A percentile compares a stretch with the other conserved stretches of the same genome.
Conservation (phyloP, 2,797 vertebrate genomes). For the Fistularia tabacaria region DNA sequence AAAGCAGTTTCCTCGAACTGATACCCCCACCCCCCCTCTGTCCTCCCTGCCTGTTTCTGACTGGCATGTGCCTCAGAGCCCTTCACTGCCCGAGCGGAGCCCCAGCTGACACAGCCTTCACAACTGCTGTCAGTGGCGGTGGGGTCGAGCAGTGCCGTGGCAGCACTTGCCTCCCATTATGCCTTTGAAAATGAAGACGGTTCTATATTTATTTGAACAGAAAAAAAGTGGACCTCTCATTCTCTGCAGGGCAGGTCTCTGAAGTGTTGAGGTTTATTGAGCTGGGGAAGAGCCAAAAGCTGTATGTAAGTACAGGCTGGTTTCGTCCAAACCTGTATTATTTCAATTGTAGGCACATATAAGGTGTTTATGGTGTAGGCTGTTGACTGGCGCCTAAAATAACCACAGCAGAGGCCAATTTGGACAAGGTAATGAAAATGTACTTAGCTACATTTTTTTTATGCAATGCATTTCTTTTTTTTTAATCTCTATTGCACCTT, state of each 20-base stretch:
- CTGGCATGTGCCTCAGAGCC: constrained; percentile 37
- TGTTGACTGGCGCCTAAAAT: constrained; percentile 11
- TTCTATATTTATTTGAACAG: constrained; percentile 14
- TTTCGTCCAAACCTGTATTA: constrained; percentile 13
- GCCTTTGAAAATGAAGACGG: constrained; percentile 10
- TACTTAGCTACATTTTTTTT: constrained; percentile 24
- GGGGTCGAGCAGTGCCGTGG: constrained; percentile 4
- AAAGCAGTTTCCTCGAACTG: constrained; percentile 14
- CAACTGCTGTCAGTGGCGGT: constrained; percentile 1
- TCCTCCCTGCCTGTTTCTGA: constrained; percentile 17
- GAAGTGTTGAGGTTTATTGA: constrained; percentile 1
- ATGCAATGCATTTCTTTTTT: constrained; percentile 42
- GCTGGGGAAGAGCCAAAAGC: constrained; percentile 11
- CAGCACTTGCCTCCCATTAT: constrained; percentile 3
- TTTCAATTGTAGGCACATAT: constrained; percentile 24
- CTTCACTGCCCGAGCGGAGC: constrained; percentile 46
- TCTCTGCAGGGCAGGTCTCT: constrained; percentile 10
- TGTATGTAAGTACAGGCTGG: constrained; percentile 2
- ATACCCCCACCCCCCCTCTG: not conserved
- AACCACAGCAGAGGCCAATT: constrained; percentile 12
- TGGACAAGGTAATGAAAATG: constrained; percentile 12
- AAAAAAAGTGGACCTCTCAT: constrained; percentile 6
- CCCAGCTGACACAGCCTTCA: constrained; percentile 28
- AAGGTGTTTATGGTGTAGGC: constrained; percentile 17
- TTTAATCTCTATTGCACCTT: constrained; percentile 49